These are phyloP conservation scores for Plebejus argus DNA, from an alignment of 2,888 invertebrate species.

Conservation along the genomic window DNA sequence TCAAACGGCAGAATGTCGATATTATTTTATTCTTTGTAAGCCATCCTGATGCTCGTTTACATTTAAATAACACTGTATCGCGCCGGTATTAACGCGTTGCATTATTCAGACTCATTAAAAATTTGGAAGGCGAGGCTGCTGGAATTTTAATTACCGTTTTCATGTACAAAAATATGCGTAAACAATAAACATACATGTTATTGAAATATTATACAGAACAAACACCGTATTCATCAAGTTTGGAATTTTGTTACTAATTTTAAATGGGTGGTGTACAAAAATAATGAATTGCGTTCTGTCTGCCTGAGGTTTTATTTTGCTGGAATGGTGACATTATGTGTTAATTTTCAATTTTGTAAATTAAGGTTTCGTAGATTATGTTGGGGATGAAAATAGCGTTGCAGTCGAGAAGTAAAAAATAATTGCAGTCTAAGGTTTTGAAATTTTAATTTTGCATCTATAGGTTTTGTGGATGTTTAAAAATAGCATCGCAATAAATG, in stretches of 20 bases:
- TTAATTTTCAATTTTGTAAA: neutral
- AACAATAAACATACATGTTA: conserved; percentile 14
- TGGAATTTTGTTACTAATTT: conserved; percentile 12
- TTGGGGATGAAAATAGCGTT: neutral
- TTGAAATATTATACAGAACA: conserved; percentile 19
- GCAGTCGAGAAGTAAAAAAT: neutral
- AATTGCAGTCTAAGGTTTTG: neutral
- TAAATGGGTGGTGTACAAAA: neutral
- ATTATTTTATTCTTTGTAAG: conserved; percentile 21
- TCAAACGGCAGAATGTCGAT: neutral
- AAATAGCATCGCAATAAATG: neutral
- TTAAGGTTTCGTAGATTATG: neutral
- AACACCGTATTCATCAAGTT: conserved; percentile 13
- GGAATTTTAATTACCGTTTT: conserved; percentile 24
- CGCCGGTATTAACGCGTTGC: conserved; percentile 28
- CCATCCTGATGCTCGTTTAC: conserved; percentile 24
- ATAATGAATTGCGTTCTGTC: neutral
- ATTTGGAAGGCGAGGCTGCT: conserved; percentile 17
- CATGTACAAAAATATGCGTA: conserved; percentile 17
- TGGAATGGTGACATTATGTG: no score
- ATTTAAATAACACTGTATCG: conserved; percentile 28
- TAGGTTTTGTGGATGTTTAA: neutral
- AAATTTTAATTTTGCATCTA: neutral
- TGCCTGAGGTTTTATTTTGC: neutral
- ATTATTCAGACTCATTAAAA: conserved; percentile 31